phyloP scores from a whole-genome alignment of 2,888 invertebrate species.

The Sphinx pinastri region DNA sequence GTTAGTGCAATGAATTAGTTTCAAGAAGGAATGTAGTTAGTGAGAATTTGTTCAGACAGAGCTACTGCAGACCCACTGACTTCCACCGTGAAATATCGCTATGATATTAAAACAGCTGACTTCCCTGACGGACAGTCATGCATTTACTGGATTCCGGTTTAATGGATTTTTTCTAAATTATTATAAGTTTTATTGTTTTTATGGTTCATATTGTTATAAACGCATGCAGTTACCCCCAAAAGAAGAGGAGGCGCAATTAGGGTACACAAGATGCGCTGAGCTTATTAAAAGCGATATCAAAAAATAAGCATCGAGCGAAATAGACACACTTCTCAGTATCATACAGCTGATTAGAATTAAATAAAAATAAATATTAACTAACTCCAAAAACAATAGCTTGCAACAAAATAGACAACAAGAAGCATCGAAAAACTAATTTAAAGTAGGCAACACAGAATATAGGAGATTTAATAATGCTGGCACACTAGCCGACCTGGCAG shows the following conservation, averaged over 20 bases:
- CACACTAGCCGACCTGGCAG: constrained; percentile 18
- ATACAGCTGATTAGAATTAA: too few relatives aligned
- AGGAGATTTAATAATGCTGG: constrained; percentile 25
- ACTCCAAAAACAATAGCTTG: background rate
- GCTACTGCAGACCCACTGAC: constrained; percentile 3
- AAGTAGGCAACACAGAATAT: constrained; percentile 19
- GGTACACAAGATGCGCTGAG: too few relatives aligned
- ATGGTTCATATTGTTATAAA: too few relatives aligned
- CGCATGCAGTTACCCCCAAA: too few relatives aligned
- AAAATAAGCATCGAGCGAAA: too few relatives aligned
- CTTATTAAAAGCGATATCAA: too few relatives aligned
- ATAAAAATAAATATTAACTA: background rate
- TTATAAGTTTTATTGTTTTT: too few relatives aligned
- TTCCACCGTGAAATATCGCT: constrained; percentile 8
- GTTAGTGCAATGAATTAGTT: constrained; percentile 30
- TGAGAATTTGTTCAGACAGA: constrained; percentile 22
- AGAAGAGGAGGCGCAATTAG: too few relatives aligned
- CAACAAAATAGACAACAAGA: background rate
- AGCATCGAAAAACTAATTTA: constrained; percentile 10
- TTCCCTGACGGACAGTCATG: background rate
- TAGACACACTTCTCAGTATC: too few relatives aligned
- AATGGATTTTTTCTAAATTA: background rate
- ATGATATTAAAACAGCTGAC: constrained; percentile 3
- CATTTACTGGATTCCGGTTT: background rate
- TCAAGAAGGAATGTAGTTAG: constrained; percentile 29